Base-by-base conservation (phyloP, 1,140 invertebrate genomes). In the Drosophila kikkawai region DNA sequence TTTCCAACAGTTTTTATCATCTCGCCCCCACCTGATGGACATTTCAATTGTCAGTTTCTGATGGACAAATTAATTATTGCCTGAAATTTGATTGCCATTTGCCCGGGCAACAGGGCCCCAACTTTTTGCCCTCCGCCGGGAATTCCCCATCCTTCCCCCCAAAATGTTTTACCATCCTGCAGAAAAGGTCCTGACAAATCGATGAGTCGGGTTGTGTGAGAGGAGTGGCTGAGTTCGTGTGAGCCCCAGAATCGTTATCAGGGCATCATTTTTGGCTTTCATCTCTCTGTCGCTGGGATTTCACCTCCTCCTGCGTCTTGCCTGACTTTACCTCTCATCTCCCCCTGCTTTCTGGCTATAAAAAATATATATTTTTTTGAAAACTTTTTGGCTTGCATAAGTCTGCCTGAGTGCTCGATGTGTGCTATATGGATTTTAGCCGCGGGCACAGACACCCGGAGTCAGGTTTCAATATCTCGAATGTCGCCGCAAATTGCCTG, bases 41-140 rank as follows among this genome's bases (percentile, higher is more conserved):
- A 73, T 73, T 73, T 60, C 53, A 41, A 73, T 60, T 73, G 53
- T 73, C 67, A 59, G 53, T 60, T 60, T 60, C 45, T 44, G 67
- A 73, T 73, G 70, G 70, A 73, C 67, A 73, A 73, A 73, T 73
- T 73, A 73, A 73, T 73, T 73, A 73, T 60, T 73, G 45, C 22
- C 53, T 51, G 37, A 73, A 73, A 73, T 73, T 73, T 73, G 70
- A 73, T 60, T 73, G 70, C 53, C 53, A 42, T 73, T 42, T 73
- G 22, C 67, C 53, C 45, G 29, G 67, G 67, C 51, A 57, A 45
- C 36, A 60, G 29, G 32, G 45, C 32, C 7, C 12, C 45, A 73
- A 73, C 67, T 39, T 73, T 73, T 50, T 13, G 32, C 29, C 51
- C 36, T n/a, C n/a, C 63, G 19, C 17, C 26, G 29, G 51, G 17